Evolutionary conservation across 2,888 invertebrate species (phyloP).

Genomic region (Pristionchus entomophagus): DNA sequence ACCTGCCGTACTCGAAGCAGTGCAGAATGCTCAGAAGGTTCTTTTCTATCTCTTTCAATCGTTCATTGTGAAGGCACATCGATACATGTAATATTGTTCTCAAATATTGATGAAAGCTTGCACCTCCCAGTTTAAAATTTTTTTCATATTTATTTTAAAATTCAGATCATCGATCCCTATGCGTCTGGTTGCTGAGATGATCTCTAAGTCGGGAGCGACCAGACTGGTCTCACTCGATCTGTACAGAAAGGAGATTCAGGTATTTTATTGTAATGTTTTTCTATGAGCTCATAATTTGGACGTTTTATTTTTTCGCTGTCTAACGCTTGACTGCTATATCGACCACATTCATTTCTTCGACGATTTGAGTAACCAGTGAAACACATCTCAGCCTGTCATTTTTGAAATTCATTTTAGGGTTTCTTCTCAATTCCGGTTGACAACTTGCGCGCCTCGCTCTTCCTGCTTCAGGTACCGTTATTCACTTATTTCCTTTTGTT

Average conservation of each 20-base stretch:
- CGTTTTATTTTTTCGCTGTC: background rate
- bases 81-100: no score
- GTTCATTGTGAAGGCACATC: no score
- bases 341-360: no score
- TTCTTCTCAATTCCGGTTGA: constrained; percentile 99
- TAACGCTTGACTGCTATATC: no score
- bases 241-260: constrained; percentile 79
- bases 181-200: constrained; percentile 94
- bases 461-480: constrained; percentile 84
- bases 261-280: constrained; percentile 18
- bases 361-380: background rate
- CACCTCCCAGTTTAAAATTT: no score
- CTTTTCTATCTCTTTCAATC: constrained; percentile 75
- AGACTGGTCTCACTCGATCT: constrained; percentile 98
- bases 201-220: constrained; percentile 87
- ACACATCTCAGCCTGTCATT: background rate
- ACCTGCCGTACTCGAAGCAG: constrained; percentile 95
- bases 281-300: background rate
- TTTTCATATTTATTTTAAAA: no score
- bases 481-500: background rate
- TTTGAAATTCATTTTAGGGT: constrained; percentile 82
- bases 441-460: constrained; percentile 95
- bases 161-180: constrained; percentile 85
- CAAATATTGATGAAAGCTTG: no score
- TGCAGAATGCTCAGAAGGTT: constrained; percentile 95